phyloP scores from a whole-genome alignment of 2,113 vertebrate species.

The Columbina picui region DNA sequence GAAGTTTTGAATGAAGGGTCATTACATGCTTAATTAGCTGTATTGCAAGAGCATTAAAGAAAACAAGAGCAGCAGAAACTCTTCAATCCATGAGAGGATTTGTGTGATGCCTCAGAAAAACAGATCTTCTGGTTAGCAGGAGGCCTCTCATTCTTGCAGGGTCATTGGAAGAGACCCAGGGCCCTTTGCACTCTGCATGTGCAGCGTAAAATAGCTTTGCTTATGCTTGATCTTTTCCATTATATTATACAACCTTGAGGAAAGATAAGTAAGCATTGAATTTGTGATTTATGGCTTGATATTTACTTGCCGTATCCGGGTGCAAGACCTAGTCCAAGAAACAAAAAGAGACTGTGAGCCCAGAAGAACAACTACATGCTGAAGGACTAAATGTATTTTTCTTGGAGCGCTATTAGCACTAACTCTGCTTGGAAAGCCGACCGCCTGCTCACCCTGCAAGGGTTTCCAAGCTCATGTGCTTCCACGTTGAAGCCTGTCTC shows the following conservation, averaged over 20 bases:
- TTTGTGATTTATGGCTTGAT: slow-evolving; percentile 54
- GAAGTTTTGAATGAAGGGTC: slow-evolving; percentile 45
- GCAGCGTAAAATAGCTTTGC: slow-evolving; percentile 7
- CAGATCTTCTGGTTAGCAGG: slow-evolving; percentile 33
- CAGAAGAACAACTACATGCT: slow-evolving; percentile 48
- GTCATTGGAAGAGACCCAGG: slow-evolving; percentile 35
- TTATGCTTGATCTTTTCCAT: slow-evolving; percentile 56
- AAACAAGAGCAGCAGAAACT: slow-evolving; percentile 56
- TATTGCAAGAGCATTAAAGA: slow-evolving; percentile 37
- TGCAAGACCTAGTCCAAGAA: slow-evolving; percentile 61
- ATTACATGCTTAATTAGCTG: slow-evolving; percentile 45
- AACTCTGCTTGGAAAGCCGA: slow-evolving; percentile 46
- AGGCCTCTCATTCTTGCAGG: slow-evolving; percentile 1
- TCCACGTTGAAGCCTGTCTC: background rate
- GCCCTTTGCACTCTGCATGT: slow-evolving; percentile 54
- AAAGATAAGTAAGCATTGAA: slow-evolving; percentile 60
- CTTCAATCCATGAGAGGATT: slow-evolving; percentile 37
- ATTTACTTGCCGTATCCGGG: slow-evolving; percentile 63
- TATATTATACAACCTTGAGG: slow-evolving; percentile 57
- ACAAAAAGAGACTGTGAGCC: slow-evolving; percentile 28
- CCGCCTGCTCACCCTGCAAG: slow-evolving; percentile 3
- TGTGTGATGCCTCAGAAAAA: slow-evolving; percentile 46
- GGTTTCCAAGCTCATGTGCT: slow-evolving; percentile 34
- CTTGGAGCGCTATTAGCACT: slow-evolving; percentile 27
- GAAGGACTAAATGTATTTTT: slow-evolving; percentile 63